Base-by-base conservation (phyloP, 2,888 invertebrate genomes). In the Choristoneura rosaceana region DNA sequence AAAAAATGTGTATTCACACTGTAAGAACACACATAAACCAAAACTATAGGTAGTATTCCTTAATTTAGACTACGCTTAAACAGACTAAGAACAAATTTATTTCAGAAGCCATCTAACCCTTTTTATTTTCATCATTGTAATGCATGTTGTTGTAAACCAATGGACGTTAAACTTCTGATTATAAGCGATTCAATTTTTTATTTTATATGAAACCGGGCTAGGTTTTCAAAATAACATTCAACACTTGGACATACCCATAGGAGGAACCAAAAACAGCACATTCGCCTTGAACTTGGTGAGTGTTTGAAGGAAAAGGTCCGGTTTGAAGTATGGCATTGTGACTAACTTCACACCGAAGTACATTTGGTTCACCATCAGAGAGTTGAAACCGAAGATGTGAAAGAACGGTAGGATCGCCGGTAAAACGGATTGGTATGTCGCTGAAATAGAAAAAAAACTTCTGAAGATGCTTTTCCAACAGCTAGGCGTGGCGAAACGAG, bases 301-400 rank as follows among this genome's bases (percentile, higher is more conserved):
- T 0, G 95, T 91, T 52, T 95, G 93, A 15, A 98, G 86, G 80
- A 96, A 97, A 66, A 94, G 87, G 3, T 96, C 96, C 0, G 97
- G 96, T 60, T 96, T 96, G 88, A 98, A 98, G 83, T 95, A 95
- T 0, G 97, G 96, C 81, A 98, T 79, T 0, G 97, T 96, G 8
- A 97, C 94, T 38, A 97, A 79, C 77, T 96, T 96, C 4, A 92
- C 91, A 1, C 98, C 97, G 4, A 93, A 81, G 0, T 90, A 85
- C 81, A 97, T 82, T 68, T 95, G 94, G 66, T 95, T 94, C 52
- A 96, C 78, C 88, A 96, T 92, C n/a, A 95, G 87, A 0, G 95
- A 89, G n/a, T 95, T 95, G 77, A 97, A 94, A 0, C 97, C 98
- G 83, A 96, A 98, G 75, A 97, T 97, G 87, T 98, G 98, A 88